phyloP scores from a whole-genome alignment of 2,113 vertebrate genomes.

The Dasypus novemcinctus region DNA sequence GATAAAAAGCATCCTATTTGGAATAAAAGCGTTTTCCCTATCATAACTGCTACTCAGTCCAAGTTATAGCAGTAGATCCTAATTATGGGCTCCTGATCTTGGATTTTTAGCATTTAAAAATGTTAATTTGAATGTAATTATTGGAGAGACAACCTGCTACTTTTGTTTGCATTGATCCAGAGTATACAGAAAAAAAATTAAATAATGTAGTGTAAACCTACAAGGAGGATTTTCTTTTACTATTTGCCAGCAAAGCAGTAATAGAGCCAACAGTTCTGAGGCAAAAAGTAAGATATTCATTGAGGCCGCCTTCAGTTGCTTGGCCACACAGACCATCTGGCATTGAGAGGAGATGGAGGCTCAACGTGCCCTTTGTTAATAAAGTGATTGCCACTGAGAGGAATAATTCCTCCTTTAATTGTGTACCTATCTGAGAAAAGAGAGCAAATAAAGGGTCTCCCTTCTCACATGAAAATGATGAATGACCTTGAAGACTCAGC shows the following conservation, averaged over 20 bases:
- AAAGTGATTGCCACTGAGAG: constrained; percentile 59
- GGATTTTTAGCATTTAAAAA: constrained; percentile 53
- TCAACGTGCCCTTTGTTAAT: constrained; percentile 70
- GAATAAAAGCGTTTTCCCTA: background rate
- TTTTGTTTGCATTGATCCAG: constrained; percentile 56
- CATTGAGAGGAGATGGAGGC: constrained; percentile 34
- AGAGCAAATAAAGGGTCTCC: constrained; percentile 66
- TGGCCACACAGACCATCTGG: constrained; percentile 65
- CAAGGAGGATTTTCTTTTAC: constrained; percentile 66
- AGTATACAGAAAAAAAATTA: constrained; percentile 55
- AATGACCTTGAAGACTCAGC: constrained; percentile 77
- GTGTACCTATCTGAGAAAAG: constrained; percentile 71
- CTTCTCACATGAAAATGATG: constrained; percentile 74
- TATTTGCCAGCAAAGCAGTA: constrained; percentile 60
- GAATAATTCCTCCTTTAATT: constrained; percentile 77
- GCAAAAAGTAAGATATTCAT: constrained; percentile 58
- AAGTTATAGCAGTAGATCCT: background rate
- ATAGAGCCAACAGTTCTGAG: constrained; percentile 57
- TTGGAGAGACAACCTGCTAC: background rate
- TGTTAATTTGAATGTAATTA: constrained; percentile 5
- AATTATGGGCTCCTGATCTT: background rate
- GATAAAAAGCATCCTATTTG: constrained; percentile 25
- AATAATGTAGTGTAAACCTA: constrained; percentile 47
- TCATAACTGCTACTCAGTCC: background rate
- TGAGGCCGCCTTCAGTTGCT: constrained; percentile 62